Conservation (phyloP, 2,888 invertebrate genomes). For the Druceiella hillmani region DNA sequence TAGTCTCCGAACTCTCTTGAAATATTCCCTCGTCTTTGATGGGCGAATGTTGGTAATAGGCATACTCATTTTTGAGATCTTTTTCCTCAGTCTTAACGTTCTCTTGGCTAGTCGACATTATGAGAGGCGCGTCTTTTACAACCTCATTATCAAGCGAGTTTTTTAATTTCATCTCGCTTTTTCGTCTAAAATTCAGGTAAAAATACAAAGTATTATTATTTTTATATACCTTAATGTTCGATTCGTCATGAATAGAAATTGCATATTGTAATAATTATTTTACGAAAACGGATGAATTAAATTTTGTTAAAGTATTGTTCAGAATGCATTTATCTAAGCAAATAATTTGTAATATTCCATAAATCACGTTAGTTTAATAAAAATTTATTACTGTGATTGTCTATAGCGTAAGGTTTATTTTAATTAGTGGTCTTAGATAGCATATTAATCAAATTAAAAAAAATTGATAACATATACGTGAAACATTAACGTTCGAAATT, state of each 20-base stretch:
- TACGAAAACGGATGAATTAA: too few relatives aligned
- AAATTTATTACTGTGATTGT: too few relatives aligned
- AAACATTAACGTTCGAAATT: too few relatives aligned
- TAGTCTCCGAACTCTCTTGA: slow-evolving; percentile 41
- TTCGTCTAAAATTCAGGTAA: slow-evolving; percentile 38
- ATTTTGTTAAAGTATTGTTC: too few relatives aligned
- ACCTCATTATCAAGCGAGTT: slow-evolving; percentile 41
- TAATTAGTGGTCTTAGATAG: too few relatives aligned
- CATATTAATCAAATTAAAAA: too few relatives aligned
- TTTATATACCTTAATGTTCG: background rate
- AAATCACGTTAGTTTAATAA: too few relatives aligned
- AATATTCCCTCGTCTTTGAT: slow-evolving; percentile 56
- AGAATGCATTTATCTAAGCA: too few relatives aligned
- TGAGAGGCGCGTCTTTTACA: slow-evolving; percentile 43
- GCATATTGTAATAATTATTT: too few relatives aligned
- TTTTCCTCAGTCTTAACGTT: slow-evolving; percentile 51
- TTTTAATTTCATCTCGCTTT: slow-evolving; percentile 42
- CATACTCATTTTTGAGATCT: slow-evolving; percentile 42
- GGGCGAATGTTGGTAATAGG: slow-evolving; percentile 51
- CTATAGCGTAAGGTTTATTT: too few relatives aligned
- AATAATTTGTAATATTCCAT: too few relatives aligned
- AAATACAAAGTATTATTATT: background rate
- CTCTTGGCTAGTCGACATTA: slow-evolving; percentile 59
- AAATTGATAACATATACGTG: too few relatives aligned
- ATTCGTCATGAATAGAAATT: background rate